Evolutionary conservation across 2,888 invertebrate species (phyloP).

Genomic region (Parnassius apollo): DNA sequence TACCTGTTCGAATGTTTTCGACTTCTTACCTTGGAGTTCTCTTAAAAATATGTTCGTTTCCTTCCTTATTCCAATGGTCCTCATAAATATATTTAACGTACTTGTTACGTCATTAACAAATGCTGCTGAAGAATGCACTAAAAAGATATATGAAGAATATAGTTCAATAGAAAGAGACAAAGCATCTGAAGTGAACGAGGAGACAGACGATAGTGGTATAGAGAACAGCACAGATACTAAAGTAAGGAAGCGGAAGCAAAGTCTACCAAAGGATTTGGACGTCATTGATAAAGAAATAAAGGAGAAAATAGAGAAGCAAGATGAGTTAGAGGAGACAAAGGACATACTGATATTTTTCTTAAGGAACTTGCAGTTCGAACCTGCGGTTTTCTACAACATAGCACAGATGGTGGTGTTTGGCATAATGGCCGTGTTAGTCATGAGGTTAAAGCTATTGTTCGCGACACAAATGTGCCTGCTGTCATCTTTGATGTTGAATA

Average conservation of each 20-base stretch:
- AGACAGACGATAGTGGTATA: slow-evolving; percentile 74
- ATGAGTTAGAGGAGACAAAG: slow-evolving; percentile 26
- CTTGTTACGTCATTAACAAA: background rate
- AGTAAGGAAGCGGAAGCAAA: slow-evolving; percentile 40
- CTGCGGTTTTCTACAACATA: slow-evolving; percentile 85
- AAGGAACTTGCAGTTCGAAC: slow-evolving; percentile 64
- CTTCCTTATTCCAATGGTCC: slow-evolving; percentile 80
- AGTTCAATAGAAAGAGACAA: background rate
- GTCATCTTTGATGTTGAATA: slow-evolving; percentile 83
- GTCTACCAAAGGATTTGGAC: slow-evolving; percentile 41
- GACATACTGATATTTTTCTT: slow-evolving; percentile 47
- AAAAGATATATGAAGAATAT: background rate
- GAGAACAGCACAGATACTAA: slow-evolving; percentile 74
- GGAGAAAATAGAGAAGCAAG: slow-evolving; percentile 38
- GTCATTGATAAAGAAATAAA: slow-evolving; percentile 40
- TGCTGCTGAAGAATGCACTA: background rate
- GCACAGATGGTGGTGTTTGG: slow-evolving; percentile 86
- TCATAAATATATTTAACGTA: slow-evolving; percentile 55
- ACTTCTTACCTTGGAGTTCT: slow-evolving; percentile 83
- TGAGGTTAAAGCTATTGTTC: slow-evolving; percentile 89
- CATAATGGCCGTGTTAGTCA: slow-evolving; percentile 87
- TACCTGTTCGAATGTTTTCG: slow-evolving; percentile 89
- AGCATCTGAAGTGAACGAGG: slow-evolving; percentile 53
- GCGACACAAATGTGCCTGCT: slow-evolving; percentile 89
- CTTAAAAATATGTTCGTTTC: slow-evolving; percentile 76